Evolutionary conservation across 2,113 vertebrate species (phyloP).

Genomic region (Dolichallabes microphthalmus): DNA sequence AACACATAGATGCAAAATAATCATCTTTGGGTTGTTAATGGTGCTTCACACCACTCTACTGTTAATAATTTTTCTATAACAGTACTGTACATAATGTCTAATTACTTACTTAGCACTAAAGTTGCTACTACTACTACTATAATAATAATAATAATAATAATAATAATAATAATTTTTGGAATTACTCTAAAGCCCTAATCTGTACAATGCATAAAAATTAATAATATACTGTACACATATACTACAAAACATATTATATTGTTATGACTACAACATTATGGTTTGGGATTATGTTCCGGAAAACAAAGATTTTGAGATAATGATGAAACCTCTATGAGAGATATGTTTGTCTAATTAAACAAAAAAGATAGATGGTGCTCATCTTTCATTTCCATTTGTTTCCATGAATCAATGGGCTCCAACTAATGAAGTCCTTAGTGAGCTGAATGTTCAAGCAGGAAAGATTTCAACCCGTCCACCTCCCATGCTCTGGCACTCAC

Average conservation of each 20-base stretch:
- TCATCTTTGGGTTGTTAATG: not conserved
- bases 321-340: not conserved
- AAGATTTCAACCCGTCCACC: too few species aligned
- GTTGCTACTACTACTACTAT: not conserved
- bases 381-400: not conserved
- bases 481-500: slow-evolving; percentile 67
- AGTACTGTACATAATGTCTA: not conserved
- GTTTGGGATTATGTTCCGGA: not conserved
- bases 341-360: not conserved
- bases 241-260: not conserved
- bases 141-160: not conserved
- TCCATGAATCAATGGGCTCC: not conserved
- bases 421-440: not conserved
- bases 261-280: not conserved
- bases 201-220: not conserved
- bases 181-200: not conserved
- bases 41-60: not conserved
- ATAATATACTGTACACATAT: not conserved
- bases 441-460: not conserved
- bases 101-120: not conserved
- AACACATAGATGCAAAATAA: too few species aligned
- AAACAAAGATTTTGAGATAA: not conserved
- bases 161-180: not conserved
- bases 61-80: not conserved
- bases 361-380: not conserved